Percentiles rank a stretch among this genome's conserved stretches.
These are phyloP conservation scores for Icerya purchasi DNA, from an alignment of 2,888 invertebrate genomes.

Conservation along the genomic window DNA sequence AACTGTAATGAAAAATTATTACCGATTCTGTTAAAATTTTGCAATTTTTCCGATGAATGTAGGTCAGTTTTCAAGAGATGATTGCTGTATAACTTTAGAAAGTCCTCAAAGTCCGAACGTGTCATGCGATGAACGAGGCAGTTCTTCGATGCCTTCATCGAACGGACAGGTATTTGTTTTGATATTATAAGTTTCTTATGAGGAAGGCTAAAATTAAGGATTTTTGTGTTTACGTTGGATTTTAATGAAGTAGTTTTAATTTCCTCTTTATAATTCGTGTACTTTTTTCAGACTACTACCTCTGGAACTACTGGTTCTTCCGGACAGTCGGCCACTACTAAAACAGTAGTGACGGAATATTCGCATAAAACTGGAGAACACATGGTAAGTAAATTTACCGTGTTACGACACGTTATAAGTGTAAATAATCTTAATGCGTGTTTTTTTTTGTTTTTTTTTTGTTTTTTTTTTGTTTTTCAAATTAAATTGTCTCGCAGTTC, in stretches of 20 bases:
- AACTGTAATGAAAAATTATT: too few relatives aligned
- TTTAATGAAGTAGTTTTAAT: too few relatives aligned
- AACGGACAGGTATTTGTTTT: background rate
- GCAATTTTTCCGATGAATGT: too few relatives aligned
- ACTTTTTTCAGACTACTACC: background rate
- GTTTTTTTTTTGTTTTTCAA: too few relatives aligned
- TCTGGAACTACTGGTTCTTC: background rate
- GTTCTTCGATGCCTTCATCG: background rate
- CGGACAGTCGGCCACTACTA: background rate
- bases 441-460: too few relatives aligned
- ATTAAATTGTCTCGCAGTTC: too few relatives aligned
- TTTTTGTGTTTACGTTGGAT: too few relatives aligned
- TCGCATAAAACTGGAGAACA: slow-evolving; percentile 8
- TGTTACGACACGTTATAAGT: too few relatives aligned
- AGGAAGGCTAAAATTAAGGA: too few relatives aligned
- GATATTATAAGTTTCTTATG: too few relatives aligned
- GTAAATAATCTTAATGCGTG: too few relatives aligned
- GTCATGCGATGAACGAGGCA: background rate
- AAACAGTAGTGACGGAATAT: slow-evolving; percentile 5
- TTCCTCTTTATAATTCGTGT: background rate
- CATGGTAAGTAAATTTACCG: slow-evolving; percentile 8
- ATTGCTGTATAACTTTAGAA: background rate
- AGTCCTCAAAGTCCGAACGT: background rate
- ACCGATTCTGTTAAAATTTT: too few relatives aligned
- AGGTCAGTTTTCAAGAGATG: background rate